A percentile compares a stretch with the other conserved stretches of the same genome.
Conservation (phyloP, 2,113 vertebrate genomes). For the Erythrocebus patas region DNA sequence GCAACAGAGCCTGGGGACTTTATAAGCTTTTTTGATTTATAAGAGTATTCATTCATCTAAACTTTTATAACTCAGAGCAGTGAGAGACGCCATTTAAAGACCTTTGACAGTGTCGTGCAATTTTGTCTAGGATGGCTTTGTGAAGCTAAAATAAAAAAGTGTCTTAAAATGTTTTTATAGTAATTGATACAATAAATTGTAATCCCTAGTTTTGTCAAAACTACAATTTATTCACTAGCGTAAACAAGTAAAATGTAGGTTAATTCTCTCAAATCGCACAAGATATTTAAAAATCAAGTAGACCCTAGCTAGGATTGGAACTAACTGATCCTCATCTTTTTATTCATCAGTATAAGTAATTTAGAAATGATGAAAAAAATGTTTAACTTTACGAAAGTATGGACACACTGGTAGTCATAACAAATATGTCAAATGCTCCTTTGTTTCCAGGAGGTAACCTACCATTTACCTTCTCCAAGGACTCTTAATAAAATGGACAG, state of each 20-base stretch:
- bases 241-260: constrained; percentile 45
- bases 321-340: constrained; percentile 62
- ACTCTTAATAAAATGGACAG: constrained; percentile 82
- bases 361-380: constrained; percentile 73
- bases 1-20: neutral
- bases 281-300: constrained; percentile 71
- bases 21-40: neutral
- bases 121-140: neutral
- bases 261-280: constrained; percentile 57
- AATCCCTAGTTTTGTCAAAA: constrained; percentile 56
- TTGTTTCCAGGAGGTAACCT: constrained; percentile 81
- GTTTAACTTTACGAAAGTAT: constrained; percentile 74
- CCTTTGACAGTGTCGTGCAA: neutral
- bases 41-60: neutral
- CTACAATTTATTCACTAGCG: neutral
- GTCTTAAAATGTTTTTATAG: constrained; percentile 29
- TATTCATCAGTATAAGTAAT: constrained; percentile 70
- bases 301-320: constrained; percentile 49
- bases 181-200: constrained; percentile 34
- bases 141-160: constrained; percentile 18
- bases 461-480: constrained; percentile 81
- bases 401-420: constrained; percentile 77
- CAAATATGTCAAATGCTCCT: constrained; percentile 80
- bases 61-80: neutral
- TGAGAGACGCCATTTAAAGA: neutral